phyloP scores from a whole-genome alignment of 2,797 vertebrate genomes.

The Poeciliopsis presidionis region DNA sequence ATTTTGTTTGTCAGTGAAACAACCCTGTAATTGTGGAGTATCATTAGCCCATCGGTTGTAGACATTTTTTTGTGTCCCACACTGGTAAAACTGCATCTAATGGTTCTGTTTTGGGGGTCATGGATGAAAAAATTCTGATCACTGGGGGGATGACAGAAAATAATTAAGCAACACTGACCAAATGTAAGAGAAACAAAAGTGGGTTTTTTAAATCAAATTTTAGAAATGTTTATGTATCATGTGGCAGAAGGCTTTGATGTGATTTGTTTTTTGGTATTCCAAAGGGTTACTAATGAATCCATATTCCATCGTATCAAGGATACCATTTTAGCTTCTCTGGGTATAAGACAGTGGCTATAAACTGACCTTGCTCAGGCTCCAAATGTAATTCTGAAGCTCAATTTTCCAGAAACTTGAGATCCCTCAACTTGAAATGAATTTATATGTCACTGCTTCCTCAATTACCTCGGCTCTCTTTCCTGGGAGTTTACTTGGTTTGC shows the following conservation, averaged over 20 bases:
- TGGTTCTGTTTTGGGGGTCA: no score
- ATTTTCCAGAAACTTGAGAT: constrained; percentile 37
- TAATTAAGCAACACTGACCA: neutral
- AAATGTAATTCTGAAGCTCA: constrained; percentile 48
- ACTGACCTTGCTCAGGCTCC: constrained; percentile 22
- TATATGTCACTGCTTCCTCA: constrained; percentile 45
- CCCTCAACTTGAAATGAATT: constrained; percentile 40
- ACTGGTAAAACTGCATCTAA: no score
- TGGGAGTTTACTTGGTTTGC: constrained; percentile 56
- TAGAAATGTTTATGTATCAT: neutral
- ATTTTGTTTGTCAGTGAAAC: no score
- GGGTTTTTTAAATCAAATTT: neutral
- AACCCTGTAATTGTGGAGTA: no score
- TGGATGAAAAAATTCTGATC: no score
- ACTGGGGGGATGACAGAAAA: no score
- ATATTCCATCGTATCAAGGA: neutral
- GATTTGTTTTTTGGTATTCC: constrained; percentile 16
- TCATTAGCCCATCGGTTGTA: no score
- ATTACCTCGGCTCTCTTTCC: constrained; percentile 48
- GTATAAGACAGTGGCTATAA: constrained; percentile 7
- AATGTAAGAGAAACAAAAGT: neutral
- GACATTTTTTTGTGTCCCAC: no score
- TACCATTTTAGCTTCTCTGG: constrained; percentile 21
- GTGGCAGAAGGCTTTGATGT: neutral
- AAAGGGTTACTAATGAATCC: constrained; percentile 26